phyloP scores from a whole-genome alignment of 2,113 vertebrate species.

The Holacanthus passer region DNA sequence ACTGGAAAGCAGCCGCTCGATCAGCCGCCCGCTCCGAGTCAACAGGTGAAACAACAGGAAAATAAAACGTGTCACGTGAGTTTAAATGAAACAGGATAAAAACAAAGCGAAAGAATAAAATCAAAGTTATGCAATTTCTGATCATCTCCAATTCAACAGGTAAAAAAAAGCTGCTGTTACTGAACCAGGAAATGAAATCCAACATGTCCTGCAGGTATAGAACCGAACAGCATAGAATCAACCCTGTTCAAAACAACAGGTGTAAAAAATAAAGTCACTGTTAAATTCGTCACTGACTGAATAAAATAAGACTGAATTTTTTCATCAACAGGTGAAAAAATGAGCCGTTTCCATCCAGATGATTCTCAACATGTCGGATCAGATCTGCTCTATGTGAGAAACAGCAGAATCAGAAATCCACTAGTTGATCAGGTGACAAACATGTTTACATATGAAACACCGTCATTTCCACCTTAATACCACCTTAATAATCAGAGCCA shows the following conservation, averaged over 20 bases:
- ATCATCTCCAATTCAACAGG: no score
- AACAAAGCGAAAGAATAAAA: no score
- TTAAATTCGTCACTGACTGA: no score
- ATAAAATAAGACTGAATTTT: neutral
- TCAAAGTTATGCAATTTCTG: no score
- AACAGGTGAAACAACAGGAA: neutral
- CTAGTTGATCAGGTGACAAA: neutral
- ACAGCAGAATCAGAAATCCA: neutral
- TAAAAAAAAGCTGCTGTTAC: no score
- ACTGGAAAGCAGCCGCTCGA: no score
- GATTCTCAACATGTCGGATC: neutral
- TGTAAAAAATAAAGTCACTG: no score
- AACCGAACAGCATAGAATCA: no score
- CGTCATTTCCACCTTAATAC: slow-evolving; percentile 7
- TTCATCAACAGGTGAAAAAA: neutral
- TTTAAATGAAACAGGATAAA: neutral
- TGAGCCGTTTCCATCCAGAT: neutral
- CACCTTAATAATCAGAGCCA: slow-evolving; percentile 5
- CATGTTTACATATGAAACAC: neutral
- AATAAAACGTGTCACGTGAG: neutral
- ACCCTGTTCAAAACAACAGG: neutral
- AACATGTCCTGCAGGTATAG: neutral
- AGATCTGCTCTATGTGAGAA: no score
- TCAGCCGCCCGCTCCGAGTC: neutral
- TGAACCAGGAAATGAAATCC: no score